These are phyloP conservation scores for Anoura caudifer DNA, from an alignment of 2,113 vertebrate genomes.

Conservation along the genomic window DNA sequence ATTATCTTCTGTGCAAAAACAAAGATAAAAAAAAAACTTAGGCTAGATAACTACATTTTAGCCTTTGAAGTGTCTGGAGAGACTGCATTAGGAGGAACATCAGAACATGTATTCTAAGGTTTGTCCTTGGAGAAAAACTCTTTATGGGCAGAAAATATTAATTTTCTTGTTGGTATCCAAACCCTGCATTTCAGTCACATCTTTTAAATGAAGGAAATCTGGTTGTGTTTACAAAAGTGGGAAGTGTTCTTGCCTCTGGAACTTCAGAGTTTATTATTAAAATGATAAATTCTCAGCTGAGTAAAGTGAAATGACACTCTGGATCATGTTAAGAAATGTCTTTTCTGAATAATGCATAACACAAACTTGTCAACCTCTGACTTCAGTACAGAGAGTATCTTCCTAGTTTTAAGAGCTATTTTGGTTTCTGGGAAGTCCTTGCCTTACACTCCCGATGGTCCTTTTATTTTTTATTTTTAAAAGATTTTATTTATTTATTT, in stretches of 20 bases:
- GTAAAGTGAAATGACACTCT: neutral
- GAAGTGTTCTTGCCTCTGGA: neutral
- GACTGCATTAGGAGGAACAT: neutral
- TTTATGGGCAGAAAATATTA: neutral
- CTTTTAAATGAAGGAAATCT: conserved; percentile 1
- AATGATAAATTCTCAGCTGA: conserved; percentile 19
- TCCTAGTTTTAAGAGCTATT: neutral
- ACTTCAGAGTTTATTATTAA: conserved; percentile 1
- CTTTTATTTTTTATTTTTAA: neutral
- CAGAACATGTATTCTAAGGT: neutral
- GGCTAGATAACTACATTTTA: neutral
- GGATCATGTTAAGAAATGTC: neutral
- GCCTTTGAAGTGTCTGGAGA: neutral
- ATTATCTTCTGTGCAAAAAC: neutral
- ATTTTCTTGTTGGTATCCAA: neutral
- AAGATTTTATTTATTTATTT: no score
- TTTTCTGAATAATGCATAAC: neutral
- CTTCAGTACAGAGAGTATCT: neutral
- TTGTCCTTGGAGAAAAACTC: neutral
- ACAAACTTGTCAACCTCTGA: neutral
- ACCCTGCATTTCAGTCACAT: neutral
- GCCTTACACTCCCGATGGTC: neutral
- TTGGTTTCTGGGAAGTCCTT: no score
- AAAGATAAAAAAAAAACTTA: neutral
- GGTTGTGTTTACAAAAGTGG: neutral